A percentile compares a stretch with the other conserved stretches of the same genome.
Evolutionary conservation across 2,888 invertebrate genomes (phyloP).

Genomic region (Acanthosepion esculentum): DNA sequence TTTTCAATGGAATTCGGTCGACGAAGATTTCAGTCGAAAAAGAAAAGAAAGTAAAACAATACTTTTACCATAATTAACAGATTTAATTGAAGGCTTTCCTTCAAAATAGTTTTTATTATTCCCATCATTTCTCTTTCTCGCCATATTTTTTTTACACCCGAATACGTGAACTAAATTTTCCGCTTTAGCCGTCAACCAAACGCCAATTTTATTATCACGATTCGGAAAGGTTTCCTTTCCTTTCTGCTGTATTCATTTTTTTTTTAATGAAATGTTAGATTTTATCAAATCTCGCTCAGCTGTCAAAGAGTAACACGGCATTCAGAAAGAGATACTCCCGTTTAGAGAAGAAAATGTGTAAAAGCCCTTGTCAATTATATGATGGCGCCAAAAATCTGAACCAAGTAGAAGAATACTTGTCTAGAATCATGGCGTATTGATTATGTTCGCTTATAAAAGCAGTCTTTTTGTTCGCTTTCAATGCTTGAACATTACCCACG

Average conservation of each 20-base stretch:
- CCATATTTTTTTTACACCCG: neutral
- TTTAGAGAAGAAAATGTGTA: neutral
- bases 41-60: neutral
- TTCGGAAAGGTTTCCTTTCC: neutral
- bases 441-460: neutral
- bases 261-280: neutral
- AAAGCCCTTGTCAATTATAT: neutral
- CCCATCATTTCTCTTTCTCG: neutral
- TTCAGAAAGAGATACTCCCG: neutral
- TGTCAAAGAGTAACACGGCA: neutral
- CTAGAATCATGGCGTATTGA: neutral
- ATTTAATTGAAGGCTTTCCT: slow-evolving; percentile 13
- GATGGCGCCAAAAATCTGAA: neutral
- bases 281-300: neutral
- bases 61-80: slow-evolving; percentile 3
- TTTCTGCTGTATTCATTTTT: neutral
- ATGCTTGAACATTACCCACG: neutral
- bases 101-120: neutral
- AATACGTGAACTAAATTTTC: neutral
- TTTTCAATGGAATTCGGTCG: neutral
- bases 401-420: neutral
- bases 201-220: neutral
- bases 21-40: neutral
- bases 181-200: neutral
- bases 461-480: neutral